Evolutionary conservation across 92 coral and sea anemone genomes (phyloP), one percentile per base, ranked within the genome.

Genomic region (Epizoanthus scotinus): DNA sequence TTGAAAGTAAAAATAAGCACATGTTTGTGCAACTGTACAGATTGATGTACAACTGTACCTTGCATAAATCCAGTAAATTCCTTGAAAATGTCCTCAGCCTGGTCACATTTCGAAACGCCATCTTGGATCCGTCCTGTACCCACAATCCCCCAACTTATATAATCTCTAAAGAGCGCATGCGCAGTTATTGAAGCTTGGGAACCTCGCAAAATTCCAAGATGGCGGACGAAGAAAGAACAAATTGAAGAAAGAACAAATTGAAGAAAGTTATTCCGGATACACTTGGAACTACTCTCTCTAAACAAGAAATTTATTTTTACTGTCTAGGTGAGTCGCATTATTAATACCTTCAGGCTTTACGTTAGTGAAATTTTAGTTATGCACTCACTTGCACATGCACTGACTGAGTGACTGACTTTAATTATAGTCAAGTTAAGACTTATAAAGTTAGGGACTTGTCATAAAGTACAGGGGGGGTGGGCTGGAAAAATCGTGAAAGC

Each of bases 51-150:
- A 34, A 28, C 49, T 47, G 40, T 87, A 93, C 97, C 97, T 90
- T 90, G 15, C 78, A 79, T 54, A 93, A 71, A 73, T 93, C 89
- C 70, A 80, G 90, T 61, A 93, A 88, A 85, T 85, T 86, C 85
- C 87, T 89, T 15, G 91, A 81, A 90, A 90, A 85, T 29, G 86
- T 86, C 86, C 94, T 86, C 89, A 81, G 66, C 88, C 93, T 78
- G 86, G 86, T 57, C 79, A 89, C 67, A 83, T 82, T 92, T 83
- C 98, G 85, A 74, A 84, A 93, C 99, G 99, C 99, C 99, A 95
- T 95, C 86, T 95, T 95, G 95, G 89, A 88, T 86, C 72, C 78
- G 86, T 28, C 82, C 84, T 69, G 60, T 77, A 75, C 78, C 97
- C 98, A 79, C 86, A 73, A 56, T 79, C 78, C 89, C 81, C 22